Conservation (phyloP, 1,140 invertebrate species). For the Probaryconus sp. region DNA sequence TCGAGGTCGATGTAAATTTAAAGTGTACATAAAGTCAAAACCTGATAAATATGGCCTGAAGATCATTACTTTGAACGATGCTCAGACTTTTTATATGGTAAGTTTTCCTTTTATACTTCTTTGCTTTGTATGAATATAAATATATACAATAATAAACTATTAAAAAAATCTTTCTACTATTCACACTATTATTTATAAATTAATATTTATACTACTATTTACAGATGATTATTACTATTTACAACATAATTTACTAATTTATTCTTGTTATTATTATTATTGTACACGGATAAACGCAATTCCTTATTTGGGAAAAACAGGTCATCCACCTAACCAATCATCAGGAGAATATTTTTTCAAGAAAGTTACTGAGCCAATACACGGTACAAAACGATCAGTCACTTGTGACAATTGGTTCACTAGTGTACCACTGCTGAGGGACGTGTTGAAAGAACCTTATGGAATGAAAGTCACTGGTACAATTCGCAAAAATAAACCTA, state of each 20-base stretch:
- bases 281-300: too few relatives aligned
- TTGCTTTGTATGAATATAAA: too few relatives aligned
- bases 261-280: too few relatives aligned
- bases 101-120: too few relatives aligned
- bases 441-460: conserved; percentile 46
- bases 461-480: conserved; percentile 63
- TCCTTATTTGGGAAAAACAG: conserved; percentile 67
- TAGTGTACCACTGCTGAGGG: conserved; percentile 55
- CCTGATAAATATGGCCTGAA: conserved; percentile 76
- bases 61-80: conserved; percentile 65
- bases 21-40: conserved; percentile 75
- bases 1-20: conserved; percentile 69
- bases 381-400: conserved; percentile 54
- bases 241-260: too few relatives aligned
- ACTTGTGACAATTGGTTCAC: conserved; percentile 70
- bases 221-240: too few relatives aligned
- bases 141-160: too few relatives aligned
- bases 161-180: too few relatives aligned
- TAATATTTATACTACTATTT: too few relatives aligned
- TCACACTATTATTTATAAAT: too few relatives aligned
- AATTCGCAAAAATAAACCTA: conserved; percentile 63
- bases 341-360: conserved; percentile 22
- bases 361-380: conserved; percentile 27
- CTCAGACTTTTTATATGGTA: conserved; percentile 62
- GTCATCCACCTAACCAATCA: neutral